phyloP scores from a whole-genome alignment of 1,140 invertebrate species.

The Triops longicaudatus region DNA sequence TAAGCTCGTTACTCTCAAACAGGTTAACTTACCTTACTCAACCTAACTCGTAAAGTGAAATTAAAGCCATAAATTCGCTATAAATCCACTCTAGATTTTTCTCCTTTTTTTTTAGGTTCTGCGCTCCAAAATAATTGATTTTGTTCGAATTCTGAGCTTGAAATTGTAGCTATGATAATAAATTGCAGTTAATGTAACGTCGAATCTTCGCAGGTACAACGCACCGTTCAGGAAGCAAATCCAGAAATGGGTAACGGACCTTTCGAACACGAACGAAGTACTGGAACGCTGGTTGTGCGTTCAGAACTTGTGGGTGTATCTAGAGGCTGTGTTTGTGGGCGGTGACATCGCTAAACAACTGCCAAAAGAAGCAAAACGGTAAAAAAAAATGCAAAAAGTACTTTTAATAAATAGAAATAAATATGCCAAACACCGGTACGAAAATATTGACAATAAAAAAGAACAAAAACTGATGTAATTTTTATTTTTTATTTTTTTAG shows the following conservation, averaged over 20 bases:
- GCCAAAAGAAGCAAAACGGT: constrained; percentile 82
- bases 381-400: neutral
- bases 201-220: constrained; percentile 80
- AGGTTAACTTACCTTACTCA: constrained; percentile 47
- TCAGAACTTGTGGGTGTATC: constrained; percentile 92
- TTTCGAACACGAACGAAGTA: constrained; percentile 94
- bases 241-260: constrained; percentile 86
- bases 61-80: no score
- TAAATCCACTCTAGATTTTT: neutral
- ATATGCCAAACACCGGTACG: no score
- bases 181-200: no score
- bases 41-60: no score
- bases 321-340: constrained; percentile 95
- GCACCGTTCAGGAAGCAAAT: constrained; percentile 94
- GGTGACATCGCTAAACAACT: constrained; percentile 96
- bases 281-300: constrained; percentile 91
- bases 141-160: no score
- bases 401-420: no score
- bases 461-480: no score
- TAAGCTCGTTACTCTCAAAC: constrained; percentile 86
- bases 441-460: no score
- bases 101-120: constrained; percentile 17
- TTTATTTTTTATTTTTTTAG: constrained; percentile 36
- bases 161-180: no score
- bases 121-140: constrained; percentile 23